Base-by-base conservation (phyloP, 2,797 vertebrate genomes). In the Alfaro cultratus region DNA sequence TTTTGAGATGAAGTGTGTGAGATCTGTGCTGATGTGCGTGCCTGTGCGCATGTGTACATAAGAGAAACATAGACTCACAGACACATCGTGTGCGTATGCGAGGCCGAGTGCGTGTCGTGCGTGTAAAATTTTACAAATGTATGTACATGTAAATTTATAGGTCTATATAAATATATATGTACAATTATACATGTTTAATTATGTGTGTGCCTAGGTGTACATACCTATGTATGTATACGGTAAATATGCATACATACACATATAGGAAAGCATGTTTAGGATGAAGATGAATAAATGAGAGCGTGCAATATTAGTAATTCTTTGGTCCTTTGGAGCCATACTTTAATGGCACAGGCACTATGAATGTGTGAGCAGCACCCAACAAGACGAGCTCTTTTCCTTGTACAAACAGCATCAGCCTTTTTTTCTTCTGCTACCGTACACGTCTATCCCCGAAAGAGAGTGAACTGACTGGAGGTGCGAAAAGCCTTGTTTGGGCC, bases 161-260 rank as follows among this genome's bases (percentile, higher is more conserved):
- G 94, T 95, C 95, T 96, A 95, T 96, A 96, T 96, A 96, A 95
- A 96, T 96, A 96, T 96, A 96, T 95, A 96, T 96, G 95, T 96
- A 96, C 95, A 96, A 95, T 95, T 95, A 93, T 95, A 95, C 95
- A 96, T 96, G 95, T 96, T 96, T 95, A 96, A 95, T 95, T 95
- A 95, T 96, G 95, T 96, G 95, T 96, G 95, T 95, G 92, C 94
- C 92, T 94, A 95, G 93, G 93, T 95, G 93, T 96, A 95, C 94
- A 96, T 96, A 95, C 94, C 90, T 95, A 92, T 94, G 94, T 95
- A 95, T 96, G 95, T 96, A 94, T 95, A 95, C 93, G 86, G 92
- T 94, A 94, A 95, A 94, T 94, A 95, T 95, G 93, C 95, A 95
- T 96, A 95, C 94, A 95, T 95, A 95, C 95, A 95, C 95, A 96